These are phyloP conservation scores for Cynopterus sphinx DNA, from an alignment of 2,797 vertebrate genomes.

Conservation along the genomic window DNA sequence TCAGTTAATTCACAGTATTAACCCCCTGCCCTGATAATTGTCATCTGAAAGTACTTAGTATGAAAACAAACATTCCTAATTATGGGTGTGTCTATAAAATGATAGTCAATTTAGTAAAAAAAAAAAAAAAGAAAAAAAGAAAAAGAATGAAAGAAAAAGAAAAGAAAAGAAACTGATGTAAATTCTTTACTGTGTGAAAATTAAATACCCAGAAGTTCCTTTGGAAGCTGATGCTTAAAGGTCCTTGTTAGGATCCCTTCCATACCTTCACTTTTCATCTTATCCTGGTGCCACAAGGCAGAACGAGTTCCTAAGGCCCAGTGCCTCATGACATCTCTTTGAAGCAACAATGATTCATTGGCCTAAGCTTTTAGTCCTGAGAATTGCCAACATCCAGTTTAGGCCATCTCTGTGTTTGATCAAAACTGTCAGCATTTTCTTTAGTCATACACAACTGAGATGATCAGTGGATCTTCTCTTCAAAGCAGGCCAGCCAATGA, in stretches of 20 bases:
- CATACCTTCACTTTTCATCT: not conserved
- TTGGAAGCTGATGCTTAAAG: not conserved
- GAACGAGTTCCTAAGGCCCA: not conserved
- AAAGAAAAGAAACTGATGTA: not conserved
- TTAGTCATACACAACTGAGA: not conserved
- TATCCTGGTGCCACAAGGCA: not conserved
- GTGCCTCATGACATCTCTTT: not conserved
- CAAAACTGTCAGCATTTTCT: not conserved
- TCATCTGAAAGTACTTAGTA: not conserved
- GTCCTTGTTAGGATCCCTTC: not conserved
- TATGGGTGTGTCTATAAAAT: not conserved
- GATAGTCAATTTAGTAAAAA: not conserved
- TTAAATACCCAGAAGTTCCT: not conserved
- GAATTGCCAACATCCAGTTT: not conserved
- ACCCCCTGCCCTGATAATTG: not conserved
- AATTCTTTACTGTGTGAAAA: not conserved
- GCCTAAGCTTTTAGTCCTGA: not conserved
- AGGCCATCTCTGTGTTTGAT: slow-evolving; percentile 19
- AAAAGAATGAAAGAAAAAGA: not conserved
- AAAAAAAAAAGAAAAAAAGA: not conserved
- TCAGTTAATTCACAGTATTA: not conserved
- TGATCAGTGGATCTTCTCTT: not conserved
- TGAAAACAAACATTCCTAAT: slow-evolving; percentile 3
- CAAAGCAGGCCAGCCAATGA: not conserved
- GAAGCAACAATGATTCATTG: slow-evolving; percentile 41